Percentiles rank a stretch among this genome's conserved stretches.
These are phyloP conservation scores for Panurus biarmicus DNA, from an alignment of 2,113 vertebrate genomes.

Conservation along the genomic window DNA sequence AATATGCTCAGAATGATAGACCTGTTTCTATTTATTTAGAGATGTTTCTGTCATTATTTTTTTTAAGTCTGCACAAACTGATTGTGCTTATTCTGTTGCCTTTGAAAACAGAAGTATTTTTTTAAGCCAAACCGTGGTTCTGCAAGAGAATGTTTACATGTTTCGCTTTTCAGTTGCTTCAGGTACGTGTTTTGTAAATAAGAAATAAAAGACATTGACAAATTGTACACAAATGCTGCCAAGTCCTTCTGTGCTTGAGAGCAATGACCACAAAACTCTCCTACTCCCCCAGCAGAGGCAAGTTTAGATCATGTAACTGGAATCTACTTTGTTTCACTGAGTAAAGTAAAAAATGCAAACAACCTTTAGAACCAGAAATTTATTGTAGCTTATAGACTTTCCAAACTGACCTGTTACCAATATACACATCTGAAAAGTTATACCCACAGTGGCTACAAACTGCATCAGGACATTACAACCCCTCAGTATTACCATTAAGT, in stretches of 20 bases:
- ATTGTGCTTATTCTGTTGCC: conserved; percentile 47
- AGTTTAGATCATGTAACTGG: neutral
- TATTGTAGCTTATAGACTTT: conserved; percentile 78
- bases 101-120: conserved; percentile 51
- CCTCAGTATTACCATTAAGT: conserved; percentile 71
- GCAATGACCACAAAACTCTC: neutral
- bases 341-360: neutral
- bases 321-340: neutral
- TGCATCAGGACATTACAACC: conserved; percentile 72
- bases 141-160: conserved; percentile 48
- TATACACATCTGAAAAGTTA: conserved; percentile 78
- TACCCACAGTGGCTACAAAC: conserved; percentile 72
- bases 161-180: neutral
- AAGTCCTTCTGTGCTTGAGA: neutral
- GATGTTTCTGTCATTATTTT: conserved; percentile 16
- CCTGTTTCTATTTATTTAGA: conserved; percentile 63
- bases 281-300: neutral
- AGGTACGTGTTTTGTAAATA: conserved; percentile 48
- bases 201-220: neutral
- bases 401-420: conserved; percentile 78
- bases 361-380: conserved; percentile 75
- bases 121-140: conserved; percentile 29
- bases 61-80: conserved; percentile 4
- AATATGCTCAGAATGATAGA: neutral
- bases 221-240: neutral